Percentiles rank a stretch among this genome's conserved stretches.
Evolutionary conservation across 2,797 vertebrate species (phyloP).

Genomic region (Silurus lanzhouensis): DNA sequence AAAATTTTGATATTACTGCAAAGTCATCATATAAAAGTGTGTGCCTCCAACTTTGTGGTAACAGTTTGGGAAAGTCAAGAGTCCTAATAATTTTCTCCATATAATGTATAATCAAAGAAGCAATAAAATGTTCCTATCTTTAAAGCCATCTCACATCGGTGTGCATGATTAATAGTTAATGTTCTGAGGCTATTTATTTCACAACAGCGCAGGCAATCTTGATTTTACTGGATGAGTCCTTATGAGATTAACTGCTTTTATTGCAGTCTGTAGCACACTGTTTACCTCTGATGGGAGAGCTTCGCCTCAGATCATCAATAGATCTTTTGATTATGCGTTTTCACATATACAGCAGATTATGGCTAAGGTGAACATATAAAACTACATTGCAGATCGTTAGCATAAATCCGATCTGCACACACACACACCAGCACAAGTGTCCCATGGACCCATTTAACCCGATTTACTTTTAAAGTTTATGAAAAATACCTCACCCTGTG

Average conservation of each 20-base stretch:
- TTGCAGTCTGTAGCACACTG: not conserved
- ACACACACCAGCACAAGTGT: not conserved
- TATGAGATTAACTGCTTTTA: slow-evolving; percentile 3
- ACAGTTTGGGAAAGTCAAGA: no score
- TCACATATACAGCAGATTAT: not conserved
- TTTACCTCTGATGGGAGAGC: not conserved
- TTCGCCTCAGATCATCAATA: not conserved
- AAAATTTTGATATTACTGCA: no score
- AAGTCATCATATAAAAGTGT: no score
- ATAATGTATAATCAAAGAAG: not conserved
- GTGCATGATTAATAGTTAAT: slow-evolving; percentile 8
- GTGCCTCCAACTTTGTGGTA: no score
- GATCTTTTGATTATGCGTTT: not conserved
- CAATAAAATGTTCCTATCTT: not conserved
- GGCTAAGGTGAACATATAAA: not conserved
- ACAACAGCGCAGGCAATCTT: slow-evolving; percentile 1
- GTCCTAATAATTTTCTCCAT: no score
- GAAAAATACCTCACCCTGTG: slow-evolving; percentile 2
- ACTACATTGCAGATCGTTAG: not conserved
- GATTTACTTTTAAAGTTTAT: slow-evolving; percentile 12
- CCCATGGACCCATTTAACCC: slow-evolving; percentile 3
- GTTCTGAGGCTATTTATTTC: slow-evolving; percentile 5
- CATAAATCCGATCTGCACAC: not conserved
- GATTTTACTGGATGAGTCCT: not conserved
- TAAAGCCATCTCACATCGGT: not conserved